Conservation (phyloP, 2,888 invertebrate genomes). For the Noctua comes region DNA sequence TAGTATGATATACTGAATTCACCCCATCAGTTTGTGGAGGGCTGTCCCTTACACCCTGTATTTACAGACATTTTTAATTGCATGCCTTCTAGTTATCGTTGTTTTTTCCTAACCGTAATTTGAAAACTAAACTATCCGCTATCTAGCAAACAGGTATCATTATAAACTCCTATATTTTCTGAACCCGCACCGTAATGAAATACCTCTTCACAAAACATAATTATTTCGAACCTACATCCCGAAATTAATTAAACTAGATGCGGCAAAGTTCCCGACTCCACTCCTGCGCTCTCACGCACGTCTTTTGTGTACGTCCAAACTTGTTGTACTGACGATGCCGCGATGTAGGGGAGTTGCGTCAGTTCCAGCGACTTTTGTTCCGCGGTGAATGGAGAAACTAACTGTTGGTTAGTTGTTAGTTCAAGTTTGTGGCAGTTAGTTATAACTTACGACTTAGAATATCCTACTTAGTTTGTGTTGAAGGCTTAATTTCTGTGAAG, state of each 20-base stretch:
- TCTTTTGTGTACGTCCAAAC: conserved; percentile 38
- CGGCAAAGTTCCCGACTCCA: not conserved
- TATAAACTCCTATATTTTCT: not conserved
- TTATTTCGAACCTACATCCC: conserved; percentile 11
- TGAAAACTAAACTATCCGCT: not conserved
- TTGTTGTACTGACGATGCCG: not conserved
- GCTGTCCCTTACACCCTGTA: too few species aligned
- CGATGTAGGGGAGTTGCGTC: not conserved
- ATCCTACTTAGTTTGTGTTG: not conserved
- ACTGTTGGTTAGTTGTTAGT: conserved; percentile 25
- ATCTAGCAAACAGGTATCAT: not conserved
- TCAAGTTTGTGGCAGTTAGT: conserved; percentile 10
- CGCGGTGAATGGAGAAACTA: conserved; percentile 15
- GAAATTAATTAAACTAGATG: conserved; percentile 38
- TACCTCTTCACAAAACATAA: conserved; percentile 8
- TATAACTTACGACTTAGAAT: conserved; percentile 13
- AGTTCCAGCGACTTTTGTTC: conserved; percentile 16
- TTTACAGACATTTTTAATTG: not conserved
- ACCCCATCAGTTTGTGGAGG: too few species aligned
- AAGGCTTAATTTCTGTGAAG: not conserved
- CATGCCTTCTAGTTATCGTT: not conserved
- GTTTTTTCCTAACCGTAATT: not conserved
- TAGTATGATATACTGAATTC: too few species aligned
- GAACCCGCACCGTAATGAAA: conserved; percentile 5
- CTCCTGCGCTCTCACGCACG: conserved; percentile 33